A percentile compares a stretch with the other conserved stretches of the same genome.
Evolutionary conservation across 2,113 vertebrate species (phyloP).

Genomic region (Proteles cristata): DNA sequence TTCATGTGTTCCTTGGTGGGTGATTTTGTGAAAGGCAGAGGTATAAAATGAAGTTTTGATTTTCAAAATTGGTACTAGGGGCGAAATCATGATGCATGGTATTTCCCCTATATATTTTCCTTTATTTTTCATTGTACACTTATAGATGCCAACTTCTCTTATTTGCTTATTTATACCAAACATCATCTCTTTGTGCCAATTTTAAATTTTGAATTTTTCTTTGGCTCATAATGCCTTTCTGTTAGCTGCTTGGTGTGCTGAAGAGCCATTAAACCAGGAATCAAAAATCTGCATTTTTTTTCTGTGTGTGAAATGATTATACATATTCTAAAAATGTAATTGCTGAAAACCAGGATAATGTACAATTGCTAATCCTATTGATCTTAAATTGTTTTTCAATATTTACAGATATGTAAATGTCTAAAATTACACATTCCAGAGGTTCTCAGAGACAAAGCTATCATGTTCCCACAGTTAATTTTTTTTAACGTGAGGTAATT

Average conservation of each 20-base stretch:
- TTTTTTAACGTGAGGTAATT: background rate
- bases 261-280: background rate
- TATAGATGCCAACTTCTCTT: background rate
- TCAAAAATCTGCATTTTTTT: background rate
- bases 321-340: background rate
- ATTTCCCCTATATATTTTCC: background rate
- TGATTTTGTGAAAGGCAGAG: background rate
- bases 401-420: background rate
- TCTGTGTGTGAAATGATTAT: background rate
- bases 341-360: slow-evolving; percentile 1
- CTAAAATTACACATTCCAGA: background rate
- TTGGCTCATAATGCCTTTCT: background rate
- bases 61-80: background rate
- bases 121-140: background rate
- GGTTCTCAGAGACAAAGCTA: background rate
- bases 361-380: background rate
- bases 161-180: slow-evolving; percentile 13
- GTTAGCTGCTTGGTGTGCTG: background rate
- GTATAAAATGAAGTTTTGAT: slow-evolving; percentile 24
- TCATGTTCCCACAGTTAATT: background rate
- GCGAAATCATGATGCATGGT: background rate
- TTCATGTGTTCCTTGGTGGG: background rate
- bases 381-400: background rate
- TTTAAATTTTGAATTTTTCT: slow-evolving; percentile 16
- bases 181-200: background rate